These are phyloP conservation scores for Sericinus montela DNA, from an alignment of 2,888 invertebrate species.

Conservation along the genomic window DNA sequence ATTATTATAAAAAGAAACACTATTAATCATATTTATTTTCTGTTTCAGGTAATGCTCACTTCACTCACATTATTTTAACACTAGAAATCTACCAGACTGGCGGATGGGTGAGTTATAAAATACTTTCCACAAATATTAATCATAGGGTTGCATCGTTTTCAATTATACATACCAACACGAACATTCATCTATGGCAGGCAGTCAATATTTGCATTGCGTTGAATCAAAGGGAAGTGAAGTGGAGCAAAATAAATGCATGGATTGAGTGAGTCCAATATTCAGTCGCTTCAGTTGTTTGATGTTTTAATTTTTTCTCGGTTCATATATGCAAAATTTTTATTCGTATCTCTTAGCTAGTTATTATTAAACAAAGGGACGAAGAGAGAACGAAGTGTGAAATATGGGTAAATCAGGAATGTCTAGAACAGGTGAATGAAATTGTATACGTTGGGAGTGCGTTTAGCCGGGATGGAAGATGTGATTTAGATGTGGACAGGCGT, in stretches of 20 bases:
- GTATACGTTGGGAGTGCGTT: too few species aligned
- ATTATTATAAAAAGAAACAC: too few species aligned
- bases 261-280: neutral
- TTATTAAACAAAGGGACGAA: too few species aligned
- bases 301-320: too few species aligned
- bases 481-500: too few species aligned
- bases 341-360: too few species aligned
- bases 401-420: too few species aligned
- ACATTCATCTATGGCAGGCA: neutral
- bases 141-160: neutral
- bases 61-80: slow-evolving; percentile 32
- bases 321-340: too few species aligned
- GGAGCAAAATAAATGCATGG: neutral
- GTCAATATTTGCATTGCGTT: neutral
- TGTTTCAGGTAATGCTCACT: slow-evolving; percentile 58
- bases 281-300: neutral
- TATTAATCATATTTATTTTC: slow-evolving; percentile 24
- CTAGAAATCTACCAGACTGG: slow-evolving; percentile 24
- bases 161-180: neutral
- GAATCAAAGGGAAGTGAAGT: neutral
- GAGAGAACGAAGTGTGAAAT: too few species aligned
- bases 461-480: too few species aligned
- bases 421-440: too few species aligned
- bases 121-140: slow-evolving; percentile 22
- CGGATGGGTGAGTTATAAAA: slow-evolving; percentile 43